These are phyloP conservation scores for Amphiprion percula DNA, from an alignment of 2,113 vertebrate genomes.

Conservation along the genomic window DNA sequence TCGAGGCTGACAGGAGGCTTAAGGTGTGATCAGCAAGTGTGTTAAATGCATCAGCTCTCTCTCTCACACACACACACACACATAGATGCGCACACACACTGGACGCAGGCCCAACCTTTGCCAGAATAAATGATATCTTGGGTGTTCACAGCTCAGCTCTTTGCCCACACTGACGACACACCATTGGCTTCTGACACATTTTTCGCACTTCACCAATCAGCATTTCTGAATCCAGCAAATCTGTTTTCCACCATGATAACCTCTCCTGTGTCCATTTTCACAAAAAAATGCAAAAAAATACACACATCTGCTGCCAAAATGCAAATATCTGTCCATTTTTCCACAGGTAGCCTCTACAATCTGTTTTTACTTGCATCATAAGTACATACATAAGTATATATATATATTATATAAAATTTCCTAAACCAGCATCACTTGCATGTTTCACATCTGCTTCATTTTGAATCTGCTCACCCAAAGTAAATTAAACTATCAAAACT, in stretches of 20 bases:
- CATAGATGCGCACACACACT: not conserved
- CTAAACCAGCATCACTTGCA: not conserved
- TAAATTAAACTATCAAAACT: not conserved
- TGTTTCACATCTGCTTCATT: not conserved
- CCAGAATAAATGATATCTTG: conserved; percentile 42
- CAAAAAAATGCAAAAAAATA: not conserved
- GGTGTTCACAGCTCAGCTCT: conserved; percentile 57
- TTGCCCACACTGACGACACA: conserved; percentile 29
- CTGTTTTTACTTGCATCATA: not conserved
- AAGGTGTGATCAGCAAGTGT: not conserved
- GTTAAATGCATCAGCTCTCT: conserved; percentile 2
- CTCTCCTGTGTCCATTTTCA: not conserved
- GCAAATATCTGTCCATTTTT: not conserved
- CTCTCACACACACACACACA: conserved; percentile 6
- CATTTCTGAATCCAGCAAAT: conserved; percentile 50
- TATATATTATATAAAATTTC: not conserved
- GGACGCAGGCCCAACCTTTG: conserved; percentile 22
- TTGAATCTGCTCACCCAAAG: not conserved
- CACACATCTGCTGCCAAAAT: not conserved
- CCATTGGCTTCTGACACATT: conserved; percentile 32
- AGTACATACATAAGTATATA: not conserved
- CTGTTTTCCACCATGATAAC: conserved; percentile 46
- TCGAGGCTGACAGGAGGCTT: conserved; percentile 28
- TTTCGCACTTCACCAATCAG: conserved; percentile 44
- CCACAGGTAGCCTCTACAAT: not conserved